Evolutionary conservation across 2,888 invertebrate species (phyloP).

Genomic region (Zootermopsis nevadensis): DNA sequence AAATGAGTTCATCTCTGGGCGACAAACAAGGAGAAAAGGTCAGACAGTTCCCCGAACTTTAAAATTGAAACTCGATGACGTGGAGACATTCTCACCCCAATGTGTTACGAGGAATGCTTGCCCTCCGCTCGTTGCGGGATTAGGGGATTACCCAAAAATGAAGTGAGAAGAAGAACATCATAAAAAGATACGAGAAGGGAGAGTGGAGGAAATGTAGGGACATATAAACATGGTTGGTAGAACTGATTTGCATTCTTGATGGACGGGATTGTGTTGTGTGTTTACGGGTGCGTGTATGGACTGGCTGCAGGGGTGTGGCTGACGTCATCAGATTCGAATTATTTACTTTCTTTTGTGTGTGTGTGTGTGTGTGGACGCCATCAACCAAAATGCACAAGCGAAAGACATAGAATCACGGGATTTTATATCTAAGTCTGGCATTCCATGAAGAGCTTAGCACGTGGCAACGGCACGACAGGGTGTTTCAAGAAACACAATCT

Average conservation of each 20-base stretch:
- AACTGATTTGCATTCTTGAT: constrained; percentile 34
- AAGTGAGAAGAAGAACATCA: not conserved
- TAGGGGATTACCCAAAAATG: not conserved
- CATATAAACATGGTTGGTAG: not conserved
- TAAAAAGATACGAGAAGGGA: not conserved
- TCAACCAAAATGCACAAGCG: not conserved
- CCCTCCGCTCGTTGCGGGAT: not conserved
- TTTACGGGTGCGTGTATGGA: not conserved
- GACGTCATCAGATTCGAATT: not conserved
- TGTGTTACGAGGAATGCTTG: not conserved
- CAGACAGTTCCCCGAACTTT: constrained; percentile 24
- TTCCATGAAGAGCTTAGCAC: no score
- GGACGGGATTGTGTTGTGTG: not conserved
- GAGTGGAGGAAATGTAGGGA: constrained; percentile 19
- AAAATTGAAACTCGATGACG: constrained; percentile 3
- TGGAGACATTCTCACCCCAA: not conserved
- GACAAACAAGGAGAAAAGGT: not conserved
- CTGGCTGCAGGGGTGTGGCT: not conserved
- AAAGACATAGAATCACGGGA: not conserved
- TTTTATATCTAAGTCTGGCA: no score
- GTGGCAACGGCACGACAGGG: no score
- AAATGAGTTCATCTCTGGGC: no score
- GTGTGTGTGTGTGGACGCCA: not conserved
- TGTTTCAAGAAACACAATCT: no score
- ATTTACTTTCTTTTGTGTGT: not conserved